Evolutionary conservation across 2,797 vertebrate genomes (phyloP).

Genomic region (Emydoidea blandingii): DNA sequence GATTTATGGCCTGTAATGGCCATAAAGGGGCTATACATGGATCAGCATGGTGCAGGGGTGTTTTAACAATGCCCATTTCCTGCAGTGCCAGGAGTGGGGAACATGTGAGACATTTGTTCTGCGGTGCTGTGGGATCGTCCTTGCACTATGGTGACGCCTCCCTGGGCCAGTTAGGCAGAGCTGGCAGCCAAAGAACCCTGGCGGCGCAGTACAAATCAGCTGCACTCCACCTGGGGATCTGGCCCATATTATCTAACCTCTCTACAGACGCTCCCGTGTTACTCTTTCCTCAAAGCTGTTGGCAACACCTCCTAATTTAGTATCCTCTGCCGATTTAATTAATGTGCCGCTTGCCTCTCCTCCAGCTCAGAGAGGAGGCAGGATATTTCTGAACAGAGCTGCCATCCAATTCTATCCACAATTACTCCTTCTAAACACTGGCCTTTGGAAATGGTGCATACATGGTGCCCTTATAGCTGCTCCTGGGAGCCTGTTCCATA

Average conservation of each 20-base stretch:
- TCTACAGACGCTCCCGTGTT: not conserved
- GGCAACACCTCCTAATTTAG: not conserved
- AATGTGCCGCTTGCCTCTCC: not conserved
- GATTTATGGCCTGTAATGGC: not conserved
- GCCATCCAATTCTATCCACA: not conserved
- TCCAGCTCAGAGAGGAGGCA: rapidly evolving
- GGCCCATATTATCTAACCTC: not conserved
- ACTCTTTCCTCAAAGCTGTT: not conserved
- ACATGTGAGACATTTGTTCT: not conserved
- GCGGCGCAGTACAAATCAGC: not conserved
- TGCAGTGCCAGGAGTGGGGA: not conserved
- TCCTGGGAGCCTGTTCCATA: not conserved
- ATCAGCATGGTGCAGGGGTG: rapidly evolving
- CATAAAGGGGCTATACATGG: not conserved
- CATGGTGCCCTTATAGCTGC: not conserved
- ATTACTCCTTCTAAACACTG: not conserved
- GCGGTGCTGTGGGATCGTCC: not conserved
- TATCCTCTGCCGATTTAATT: not conserved
- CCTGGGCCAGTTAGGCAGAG: not conserved
- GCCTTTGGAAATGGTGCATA: not conserved
- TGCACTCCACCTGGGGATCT: not conserved
- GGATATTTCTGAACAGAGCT: not conserved
- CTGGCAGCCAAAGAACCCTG: not conserved
- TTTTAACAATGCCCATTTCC: not conserved
- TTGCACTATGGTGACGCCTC: not conserved